Percentiles rank a stretch among this genome's conserved stretches.
These are phyloP conservation scores for Micromussa lordhowensis DNA, from an alignment of 92 coral and sea anemone species.

Conservation along the genomic window DNA sequence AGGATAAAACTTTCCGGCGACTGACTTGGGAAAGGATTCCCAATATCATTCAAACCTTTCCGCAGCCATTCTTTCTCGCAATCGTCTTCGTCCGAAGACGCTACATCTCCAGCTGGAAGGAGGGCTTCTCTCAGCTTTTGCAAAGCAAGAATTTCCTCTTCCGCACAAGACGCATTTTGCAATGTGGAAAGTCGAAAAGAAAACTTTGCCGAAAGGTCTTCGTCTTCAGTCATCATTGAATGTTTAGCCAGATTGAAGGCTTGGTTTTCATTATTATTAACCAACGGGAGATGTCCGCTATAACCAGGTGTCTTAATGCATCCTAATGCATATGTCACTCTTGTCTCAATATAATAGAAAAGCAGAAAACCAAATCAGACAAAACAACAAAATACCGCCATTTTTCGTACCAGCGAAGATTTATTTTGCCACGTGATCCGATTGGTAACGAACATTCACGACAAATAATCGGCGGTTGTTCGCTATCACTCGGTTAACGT, in stretches of 20 bases:
- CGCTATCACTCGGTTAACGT: not conserved
- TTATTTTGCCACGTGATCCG: slow-evolving; percentile 84
- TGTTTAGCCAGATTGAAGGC: slow-evolving; percentile 10
- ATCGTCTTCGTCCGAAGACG: slow-evolving; percentile 66
- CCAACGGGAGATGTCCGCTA: slow-evolving; percentile 4
- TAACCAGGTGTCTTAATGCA: slow-evolving; percentile 43
- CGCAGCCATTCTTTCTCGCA: slow-evolving; percentile 87
- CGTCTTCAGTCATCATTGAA: slow-evolving; percentile 32
- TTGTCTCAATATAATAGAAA: not conserved
- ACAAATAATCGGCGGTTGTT: not conserved
- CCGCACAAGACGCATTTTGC: slow-evolving; percentile 71
- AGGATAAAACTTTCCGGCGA: slow-evolving; percentile 72
- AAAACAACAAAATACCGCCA: slow-evolving; percentile 52
- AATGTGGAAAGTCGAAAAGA: slow-evolving; percentile 33
- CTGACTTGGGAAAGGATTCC: slow-evolving; percentile 84
- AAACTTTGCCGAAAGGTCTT: slow-evolving; percentile 27
- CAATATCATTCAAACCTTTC: slow-evolving; percentile 61
- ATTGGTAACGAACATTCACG: slow-evolving; percentile 8
- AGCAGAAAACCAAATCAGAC: slow-evolving; percentile 2
- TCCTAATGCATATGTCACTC: not conserved
- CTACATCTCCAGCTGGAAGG: slow-evolving; percentile 25
- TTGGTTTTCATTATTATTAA: slow-evolving; percentile 27
- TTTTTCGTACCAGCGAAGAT: slow-evolving; percentile 49
- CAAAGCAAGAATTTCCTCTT: slow-evolving; percentile 82
- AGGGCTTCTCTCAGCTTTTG: slow-evolving; percentile 72